Evolutionary conservation across 1,140 invertebrate species (phyloP).

Genomic region (Helicoverpa armigera): DNA sequence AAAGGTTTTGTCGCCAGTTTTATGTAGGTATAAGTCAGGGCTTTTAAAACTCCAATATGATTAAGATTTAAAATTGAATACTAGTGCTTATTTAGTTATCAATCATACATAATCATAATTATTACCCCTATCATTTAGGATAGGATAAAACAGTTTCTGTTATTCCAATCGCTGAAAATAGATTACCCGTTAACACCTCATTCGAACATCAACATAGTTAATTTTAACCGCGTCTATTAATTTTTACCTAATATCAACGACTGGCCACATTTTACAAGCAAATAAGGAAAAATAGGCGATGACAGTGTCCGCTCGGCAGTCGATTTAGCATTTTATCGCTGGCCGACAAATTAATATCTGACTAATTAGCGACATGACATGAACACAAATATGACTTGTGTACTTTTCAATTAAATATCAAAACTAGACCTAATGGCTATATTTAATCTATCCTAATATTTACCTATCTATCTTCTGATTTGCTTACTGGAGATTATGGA

Average conservation of each 20-base stretch:
- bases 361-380: conserved; percentile 10
- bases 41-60: too few relatives aligned
- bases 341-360: conserved; percentile 1
- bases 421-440: too few relatives aligned
- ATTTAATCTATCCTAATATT: too few relatives aligned
- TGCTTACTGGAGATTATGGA: too few relatives aligned
- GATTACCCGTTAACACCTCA: not conserved
- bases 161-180: not conserved
- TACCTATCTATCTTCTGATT: too few relatives aligned
- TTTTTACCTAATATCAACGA: conserved; percentile 11
- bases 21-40: too few relatives aligned
- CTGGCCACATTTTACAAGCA: not conserved
- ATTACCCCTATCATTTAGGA: not conserved
- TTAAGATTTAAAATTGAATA: too few relatives aligned
- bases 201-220: not conserved
- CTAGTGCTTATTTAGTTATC: too few relatives aligned
- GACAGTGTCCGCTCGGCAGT: not conserved
- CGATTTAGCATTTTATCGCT: not conserved
- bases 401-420: not conserved
- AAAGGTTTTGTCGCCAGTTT: too few relatives aligned
- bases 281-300: conserved; percentile 15
- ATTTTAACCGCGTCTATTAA: not conserved
- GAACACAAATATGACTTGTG: not conserved
- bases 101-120: too few relatives aligned
- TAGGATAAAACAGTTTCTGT: not conserved